These are phyloP conservation scores for Anoura caudifer DNA, from an alignment of 2,113 vertebrate genomes.

Conservation along the genomic window DNA sequence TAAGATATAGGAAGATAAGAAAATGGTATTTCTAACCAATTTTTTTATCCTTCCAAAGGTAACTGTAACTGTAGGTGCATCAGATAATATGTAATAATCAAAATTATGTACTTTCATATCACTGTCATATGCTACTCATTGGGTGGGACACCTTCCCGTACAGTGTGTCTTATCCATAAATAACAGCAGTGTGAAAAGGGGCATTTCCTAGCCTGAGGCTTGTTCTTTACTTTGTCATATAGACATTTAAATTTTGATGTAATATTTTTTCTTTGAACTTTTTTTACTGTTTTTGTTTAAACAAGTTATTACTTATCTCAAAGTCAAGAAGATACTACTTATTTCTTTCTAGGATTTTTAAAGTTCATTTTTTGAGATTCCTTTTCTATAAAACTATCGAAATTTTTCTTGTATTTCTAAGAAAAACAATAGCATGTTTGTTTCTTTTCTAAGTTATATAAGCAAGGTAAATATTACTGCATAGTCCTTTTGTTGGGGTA, in stretches of 20 bases:
- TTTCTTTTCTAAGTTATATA: constrained; percentile 21
- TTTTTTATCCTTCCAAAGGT: neutral
- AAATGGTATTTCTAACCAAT: neutral
- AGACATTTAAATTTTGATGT: neutral
- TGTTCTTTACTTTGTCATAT: neutral
- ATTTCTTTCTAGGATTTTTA: neutral
- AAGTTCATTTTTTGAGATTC: neutral
- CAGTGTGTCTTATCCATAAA: neutral
- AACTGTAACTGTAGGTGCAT: neutral
- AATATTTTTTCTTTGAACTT: neutral
- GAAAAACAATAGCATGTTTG: neutral
- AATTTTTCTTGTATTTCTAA: neutral
- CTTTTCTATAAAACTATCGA: neutral
- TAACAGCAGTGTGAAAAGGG: neutral
- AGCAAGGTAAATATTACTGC: neutral
- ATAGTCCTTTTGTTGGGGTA: neutral
- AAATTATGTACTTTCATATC: neutral
- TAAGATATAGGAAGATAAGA: neutral
- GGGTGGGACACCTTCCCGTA: neutral
- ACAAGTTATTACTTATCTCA: neutral
- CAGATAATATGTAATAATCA: neutral
- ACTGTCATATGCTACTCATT: neutral
- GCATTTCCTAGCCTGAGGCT: neutral
- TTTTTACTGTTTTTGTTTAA: neutral
- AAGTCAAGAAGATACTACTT: neutral